Conservation (phyloP, 2,113 vertebrate genomes). For the Brachyhypopomus occidentalis region DNA sequence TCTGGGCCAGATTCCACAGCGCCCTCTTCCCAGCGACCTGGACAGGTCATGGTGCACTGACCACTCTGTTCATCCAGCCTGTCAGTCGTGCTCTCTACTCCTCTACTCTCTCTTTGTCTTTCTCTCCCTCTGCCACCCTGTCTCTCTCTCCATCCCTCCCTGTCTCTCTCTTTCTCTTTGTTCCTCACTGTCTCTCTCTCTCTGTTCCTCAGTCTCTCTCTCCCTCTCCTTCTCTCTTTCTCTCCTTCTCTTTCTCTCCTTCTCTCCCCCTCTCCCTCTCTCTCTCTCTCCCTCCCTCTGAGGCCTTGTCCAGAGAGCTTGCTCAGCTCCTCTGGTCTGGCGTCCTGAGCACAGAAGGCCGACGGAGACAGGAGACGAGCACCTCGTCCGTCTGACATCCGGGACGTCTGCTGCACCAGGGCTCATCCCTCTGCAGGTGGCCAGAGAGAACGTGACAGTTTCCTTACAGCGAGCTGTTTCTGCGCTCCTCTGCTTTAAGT, state of each 20-base stretch:
- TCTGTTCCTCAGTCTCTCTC: too few species aligned
- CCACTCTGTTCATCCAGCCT: conserved; percentile 35
- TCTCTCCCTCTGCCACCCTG: background rate
- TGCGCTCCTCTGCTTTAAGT: conserved; percentile 33
- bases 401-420: conserved; percentile 37
- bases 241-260: background rate
- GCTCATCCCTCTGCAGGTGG: conserved; percentile 19
- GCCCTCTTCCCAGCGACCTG: conserved; percentile 63
- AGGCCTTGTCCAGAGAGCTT: too few species aligned
- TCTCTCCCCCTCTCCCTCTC: too few species aligned
- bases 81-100: background rate
- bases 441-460: conserved; percentile 50
- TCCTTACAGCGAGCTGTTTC: conserved; percentile 49
- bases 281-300: too few species aligned
- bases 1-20: conserved; percentile 73
- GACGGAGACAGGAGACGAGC: conserved; percentile 38
- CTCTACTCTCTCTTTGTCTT: background rate
- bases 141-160: background rate
- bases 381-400: conserved; percentile 46
- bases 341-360: background rate
- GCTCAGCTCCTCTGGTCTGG: too few species aligned
- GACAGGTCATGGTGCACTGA: background rate
- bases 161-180: background rate
- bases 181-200: background rate
- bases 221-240: conserved; percentile 12